Percentiles rank a stretch among this genome's conserved stretches.
Evolutionary conservation across 1,140 invertebrate species (phyloP).

Genomic region (Nomia melanderi): DNA sequence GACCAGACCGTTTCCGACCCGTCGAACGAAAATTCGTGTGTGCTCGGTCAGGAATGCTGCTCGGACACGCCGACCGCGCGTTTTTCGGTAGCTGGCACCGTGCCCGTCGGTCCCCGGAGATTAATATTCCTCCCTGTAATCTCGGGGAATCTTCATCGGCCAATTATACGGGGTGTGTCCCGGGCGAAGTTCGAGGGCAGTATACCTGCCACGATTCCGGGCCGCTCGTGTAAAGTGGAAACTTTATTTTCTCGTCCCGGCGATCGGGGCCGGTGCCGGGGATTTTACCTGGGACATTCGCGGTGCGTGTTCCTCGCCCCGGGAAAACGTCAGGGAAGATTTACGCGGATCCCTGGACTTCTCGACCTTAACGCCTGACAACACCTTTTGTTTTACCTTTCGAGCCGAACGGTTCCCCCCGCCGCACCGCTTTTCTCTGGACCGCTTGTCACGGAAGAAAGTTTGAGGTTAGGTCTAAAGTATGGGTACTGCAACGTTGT

Average conservation of each 20-base stretch:
- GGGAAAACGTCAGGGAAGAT: conserved; percentile 69
- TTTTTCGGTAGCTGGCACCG: conserved; percentile 49
- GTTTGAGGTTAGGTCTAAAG: too few species aligned
- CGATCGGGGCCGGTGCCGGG: conserved; percentile 14
- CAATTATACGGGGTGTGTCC: conserved; percentile 61
- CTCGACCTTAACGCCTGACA: conserved; percentile 63
- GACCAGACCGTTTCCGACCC: neutral
- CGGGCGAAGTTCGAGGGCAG: conserved; percentile 38
- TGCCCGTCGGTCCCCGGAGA: conserved; percentile 43
- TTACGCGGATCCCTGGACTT: conserved; percentile 65
- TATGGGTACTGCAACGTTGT: too few species aligned
- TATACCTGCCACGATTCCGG: conserved; percentile 44
- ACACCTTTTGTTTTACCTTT: conserved; percentile 45
- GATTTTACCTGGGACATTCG: conserved; percentile 61
- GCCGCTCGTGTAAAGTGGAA: conserved; percentile 64
- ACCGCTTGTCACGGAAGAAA: conserved; percentile 49
- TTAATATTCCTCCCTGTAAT: conserved; percentile 54
- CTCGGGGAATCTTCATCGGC: conserved; percentile 59
- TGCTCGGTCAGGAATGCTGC: conserved; percentile 9
- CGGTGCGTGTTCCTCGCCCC: conserved; percentile 69
- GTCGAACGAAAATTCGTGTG: too few species aligned
- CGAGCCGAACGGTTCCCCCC: too few species aligned
- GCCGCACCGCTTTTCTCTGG: conserved; percentile 68
- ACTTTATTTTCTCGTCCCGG: conserved; percentile 68
- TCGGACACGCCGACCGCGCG: neutral